Conservation (phyloP, 1,140 invertebrate genomes). For the Aphelenchoides avenae region DNA sequence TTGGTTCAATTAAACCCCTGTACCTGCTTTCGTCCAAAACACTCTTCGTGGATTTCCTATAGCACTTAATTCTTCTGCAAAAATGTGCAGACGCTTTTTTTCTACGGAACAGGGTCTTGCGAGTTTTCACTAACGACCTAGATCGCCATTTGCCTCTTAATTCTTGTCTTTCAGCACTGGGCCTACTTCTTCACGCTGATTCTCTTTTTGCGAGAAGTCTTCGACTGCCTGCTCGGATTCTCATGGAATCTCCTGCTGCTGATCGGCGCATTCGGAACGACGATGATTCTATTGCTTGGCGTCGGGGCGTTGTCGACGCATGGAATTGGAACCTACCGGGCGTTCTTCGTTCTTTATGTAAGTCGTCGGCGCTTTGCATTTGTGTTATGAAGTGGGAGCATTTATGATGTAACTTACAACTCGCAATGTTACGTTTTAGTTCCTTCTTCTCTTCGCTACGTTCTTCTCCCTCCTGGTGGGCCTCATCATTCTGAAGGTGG, state of each 20-base stretch:
- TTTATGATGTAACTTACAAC: too few relatives aligned
- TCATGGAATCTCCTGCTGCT: background rate
- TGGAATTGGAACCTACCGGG: background rate
- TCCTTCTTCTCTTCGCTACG: background rate
- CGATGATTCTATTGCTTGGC: background rate
- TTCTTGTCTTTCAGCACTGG: background rate
- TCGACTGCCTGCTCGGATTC: background rate
- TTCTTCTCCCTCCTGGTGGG: background rate
- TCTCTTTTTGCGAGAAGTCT: background rate
- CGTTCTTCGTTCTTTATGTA: background rate
- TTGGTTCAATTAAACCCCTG: too few relatives aligned
- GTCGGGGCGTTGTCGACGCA: background rate
- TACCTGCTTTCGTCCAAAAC: too few relatives aligned
- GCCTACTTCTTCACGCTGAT: constrained; percentile 1
- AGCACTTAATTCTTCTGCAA: too few relatives aligned
- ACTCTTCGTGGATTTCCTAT: too few relatives aligned
- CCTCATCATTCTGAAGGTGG: background rate
- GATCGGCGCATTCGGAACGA: background rate
- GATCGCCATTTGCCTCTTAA: too few relatives aligned
- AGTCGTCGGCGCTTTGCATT: background rate
- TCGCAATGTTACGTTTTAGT: background rate
- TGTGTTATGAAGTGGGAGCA: too few relatives aligned
- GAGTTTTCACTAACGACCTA: too few relatives aligned
- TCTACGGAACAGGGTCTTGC: too few relatives aligned
- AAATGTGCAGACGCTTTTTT: too few relatives aligned